Conservation (phyloP, 2,888 invertebrate genomes). For the Tribolium freemani region DNA sequence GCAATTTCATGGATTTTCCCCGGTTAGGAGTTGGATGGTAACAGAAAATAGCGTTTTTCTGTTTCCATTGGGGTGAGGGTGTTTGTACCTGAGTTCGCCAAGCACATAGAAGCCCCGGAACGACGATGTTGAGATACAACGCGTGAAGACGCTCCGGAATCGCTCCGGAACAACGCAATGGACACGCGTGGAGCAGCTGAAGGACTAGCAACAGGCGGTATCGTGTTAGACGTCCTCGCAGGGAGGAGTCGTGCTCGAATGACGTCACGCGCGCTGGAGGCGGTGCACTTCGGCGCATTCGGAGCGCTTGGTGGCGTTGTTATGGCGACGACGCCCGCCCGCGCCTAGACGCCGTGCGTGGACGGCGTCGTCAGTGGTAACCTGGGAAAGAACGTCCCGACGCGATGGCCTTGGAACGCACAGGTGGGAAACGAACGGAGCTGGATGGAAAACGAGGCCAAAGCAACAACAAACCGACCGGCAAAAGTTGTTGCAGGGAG, state of each 20-base stretch:
- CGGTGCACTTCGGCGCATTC: conserved; percentile 66
- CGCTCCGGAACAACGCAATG: conserved; percentile 55
- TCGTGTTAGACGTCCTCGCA: conserved; percentile 61
- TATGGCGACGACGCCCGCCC: conserved; percentile 64
- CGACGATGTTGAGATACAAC: conserved; percentile 29
- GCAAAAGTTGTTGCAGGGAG: neutral
- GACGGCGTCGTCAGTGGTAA: conserved; percentile 65
- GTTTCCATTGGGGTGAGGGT: neutral
- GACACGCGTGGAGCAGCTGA: conserved; percentile 64
- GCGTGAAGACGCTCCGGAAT: conserved; percentile 49
- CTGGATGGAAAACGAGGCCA: conserved; percentile 7
- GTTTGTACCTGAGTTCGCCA: conserved; percentile 60
- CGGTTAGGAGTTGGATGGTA: neutral
- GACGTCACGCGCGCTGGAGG: conserved; percentile 65
- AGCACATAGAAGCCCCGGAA: conserved; percentile 60
- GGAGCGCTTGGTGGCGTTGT: conserved; percentile 62
- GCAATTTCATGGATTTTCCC: too few species aligned
- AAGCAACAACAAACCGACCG: conserved; percentile 14
- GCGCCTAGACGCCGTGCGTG: conserved; percentile 62
- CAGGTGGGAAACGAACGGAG: conserved; percentile 35
- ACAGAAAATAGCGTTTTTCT: neutral
- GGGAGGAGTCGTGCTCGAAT: conserved; percentile 64
- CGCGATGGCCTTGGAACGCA: conserved; percentile 55
- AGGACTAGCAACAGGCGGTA: conserved; percentile 69
- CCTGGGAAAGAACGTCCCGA: conserved; percentile 51